Conservation (phyloP, 1,140 invertebrate species). For the Danaus melanippus region DNA sequence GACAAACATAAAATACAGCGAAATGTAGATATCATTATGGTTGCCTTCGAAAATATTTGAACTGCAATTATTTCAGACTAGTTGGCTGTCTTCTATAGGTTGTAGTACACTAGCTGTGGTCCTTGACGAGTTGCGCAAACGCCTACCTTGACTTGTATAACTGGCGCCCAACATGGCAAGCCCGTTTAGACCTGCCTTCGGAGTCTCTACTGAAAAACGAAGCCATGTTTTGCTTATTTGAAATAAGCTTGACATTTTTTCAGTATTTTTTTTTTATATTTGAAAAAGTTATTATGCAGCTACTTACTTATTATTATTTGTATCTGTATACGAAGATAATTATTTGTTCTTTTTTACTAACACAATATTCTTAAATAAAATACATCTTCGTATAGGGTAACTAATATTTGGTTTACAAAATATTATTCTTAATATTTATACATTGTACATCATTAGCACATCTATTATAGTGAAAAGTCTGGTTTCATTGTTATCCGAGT, state of each 20-base stretch:
- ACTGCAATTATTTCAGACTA: no score
- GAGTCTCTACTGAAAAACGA: constrained; percentile 27
- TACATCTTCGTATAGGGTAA: no score
- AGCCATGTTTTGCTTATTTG: constrained; percentile 26
- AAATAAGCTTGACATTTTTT: no score
- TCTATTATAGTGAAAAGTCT: constrained; percentile 20
- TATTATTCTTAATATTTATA: constrained; percentile 1
- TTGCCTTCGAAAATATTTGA: constrained; percentile 15
- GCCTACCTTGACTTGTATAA: constrained; percentile 55
- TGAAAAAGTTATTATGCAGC: no score
- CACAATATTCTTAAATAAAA: no score
- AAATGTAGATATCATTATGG: constrained; percentile 12
- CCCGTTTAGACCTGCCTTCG: constrained; percentile 24
- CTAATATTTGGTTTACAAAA: no score
- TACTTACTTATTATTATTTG: no score
- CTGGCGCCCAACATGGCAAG: constrained; percentile 39
- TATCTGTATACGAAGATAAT: no score
- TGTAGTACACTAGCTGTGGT: constrained; percentile 15
- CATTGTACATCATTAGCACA: constrained; percentile 23
- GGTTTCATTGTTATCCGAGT: constrained; percentile 22
- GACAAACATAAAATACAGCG: constrained; percentile 6
- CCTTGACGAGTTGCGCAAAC: constrained; percentile 41
- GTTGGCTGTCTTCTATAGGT: constrained; percentile 3
- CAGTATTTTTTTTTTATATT: no score
- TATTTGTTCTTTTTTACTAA: no score